Percentiles rank a stretch among this genome's conserved stretches.
Conservation (phyloP, 2,113 vertebrate species). For the Nibea coibor region DNA sequence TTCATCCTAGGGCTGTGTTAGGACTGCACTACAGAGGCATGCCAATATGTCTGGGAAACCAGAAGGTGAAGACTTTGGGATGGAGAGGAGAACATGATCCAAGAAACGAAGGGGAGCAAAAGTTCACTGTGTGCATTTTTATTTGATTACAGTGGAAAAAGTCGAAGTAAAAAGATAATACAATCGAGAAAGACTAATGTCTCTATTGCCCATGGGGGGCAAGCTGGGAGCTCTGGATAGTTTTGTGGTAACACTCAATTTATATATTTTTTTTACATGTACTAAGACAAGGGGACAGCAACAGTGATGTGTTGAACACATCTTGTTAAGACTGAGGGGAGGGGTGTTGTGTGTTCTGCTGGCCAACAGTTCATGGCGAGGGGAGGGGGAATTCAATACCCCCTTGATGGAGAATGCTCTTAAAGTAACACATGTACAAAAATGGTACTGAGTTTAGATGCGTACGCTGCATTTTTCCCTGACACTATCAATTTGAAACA, state of each 20-base stretch:
- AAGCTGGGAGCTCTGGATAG: conserved; percentile 70
- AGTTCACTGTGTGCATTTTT: conserved; percentile 80
- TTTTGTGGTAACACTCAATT: conserved; percentile 80
- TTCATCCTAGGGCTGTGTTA: conserved; percentile 79
- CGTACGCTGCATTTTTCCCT: conserved; percentile 51
- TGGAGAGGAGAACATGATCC: conserved; percentile 72
- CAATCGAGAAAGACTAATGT: conserved; percentile 75
- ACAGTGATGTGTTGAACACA: conserved; percentile 77
- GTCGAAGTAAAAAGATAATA: conserved; percentile 76
- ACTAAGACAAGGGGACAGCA: conserved; percentile 63
- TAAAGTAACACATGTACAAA: conserved; percentile 65
- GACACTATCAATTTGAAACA: conserved; percentile 73
- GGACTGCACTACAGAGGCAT: conserved; percentile 78
- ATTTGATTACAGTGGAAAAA: conserved; percentile 76
- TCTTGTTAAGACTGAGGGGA: conserved; percentile 71
- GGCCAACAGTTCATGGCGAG: conserved; percentile 70
- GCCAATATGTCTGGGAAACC: conserved; percentile 85
- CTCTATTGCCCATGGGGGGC: conserved; percentile 72
- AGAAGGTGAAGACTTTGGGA: conserved; percentile 79
- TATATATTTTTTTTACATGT: conserved; percentile 63
- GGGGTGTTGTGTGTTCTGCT: conserved; percentile 59
- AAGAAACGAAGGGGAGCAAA: conserved; percentile 76
- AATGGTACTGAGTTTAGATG: conserved; percentile 53
- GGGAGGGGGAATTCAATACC: conserved; percentile 77
- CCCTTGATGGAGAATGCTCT: conserved; percentile 72